Evolutionary conservation across 1,140 invertebrate species (phyloP), one percentile per base, ranked within the genome.

Genomic region (Platyscapa corneri): DNA sequence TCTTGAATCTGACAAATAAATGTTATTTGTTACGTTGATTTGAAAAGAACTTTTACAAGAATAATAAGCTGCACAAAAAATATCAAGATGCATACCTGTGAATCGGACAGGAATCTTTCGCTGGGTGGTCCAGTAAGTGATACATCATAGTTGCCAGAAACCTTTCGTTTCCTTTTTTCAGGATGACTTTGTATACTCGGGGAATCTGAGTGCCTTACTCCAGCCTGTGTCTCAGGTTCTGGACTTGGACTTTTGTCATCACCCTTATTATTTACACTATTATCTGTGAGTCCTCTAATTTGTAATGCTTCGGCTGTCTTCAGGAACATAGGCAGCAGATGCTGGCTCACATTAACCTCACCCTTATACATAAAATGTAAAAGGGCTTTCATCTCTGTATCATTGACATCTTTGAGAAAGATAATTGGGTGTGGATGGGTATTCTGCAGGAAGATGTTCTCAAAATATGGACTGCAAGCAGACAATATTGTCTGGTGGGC

Each of bases 401-500:
- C 96, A 93, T 97, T 95, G 89, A 98, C 96, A 95, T 97, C 97
- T 95, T 97, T 97, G 90, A 98, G 95, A 93, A 97, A 97, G 94
- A 98, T 97, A 90, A 98, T 98, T 74, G 97, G 97, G 94, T 98
- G 97, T 91, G 97, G 97, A 94, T 98, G 97, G 87, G 95, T 95
- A 93, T 98, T 98, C 94, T 97, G 96, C 89, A 98, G 94, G 93
- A 99, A 98, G 93, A 99, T 96, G 92, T 95, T 97, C 95, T 98
- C 97, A 94, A 99, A 98, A 94, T 98, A 98, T 82, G 97, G 97
- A 94, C 97, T 98, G 94, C 97, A 98, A 87, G 98, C 97, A 72
- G 97, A 98, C 79, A 98, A 94, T 93, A 98, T 97, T 83, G 97
- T 97, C 94, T 98, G 97, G 94, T 98, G 98, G 88, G 97, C 97